phyloP scores from a whole-genome alignment of 1,140 invertebrate genomes.

The Trissolcus basalis region DNA sequence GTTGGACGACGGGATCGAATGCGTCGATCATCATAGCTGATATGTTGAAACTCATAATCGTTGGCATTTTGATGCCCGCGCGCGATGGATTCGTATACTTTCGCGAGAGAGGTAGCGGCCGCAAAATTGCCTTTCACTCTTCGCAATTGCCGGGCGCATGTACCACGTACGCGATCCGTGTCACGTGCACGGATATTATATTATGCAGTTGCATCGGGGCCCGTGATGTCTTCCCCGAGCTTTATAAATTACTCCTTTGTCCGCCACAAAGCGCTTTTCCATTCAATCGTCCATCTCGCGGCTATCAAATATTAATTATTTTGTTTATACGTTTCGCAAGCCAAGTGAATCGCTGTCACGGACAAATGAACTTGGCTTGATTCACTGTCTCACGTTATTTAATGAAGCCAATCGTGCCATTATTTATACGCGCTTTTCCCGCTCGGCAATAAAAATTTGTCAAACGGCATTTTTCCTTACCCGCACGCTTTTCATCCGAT shows the following conservation, averaged over 20 bases:
- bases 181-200: conserved; percentile 27
- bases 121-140: conserved; percentile 55
- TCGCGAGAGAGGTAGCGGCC: conserved; percentile 34
- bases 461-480: neutral
- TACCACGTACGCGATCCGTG: conserved; percentile 26
- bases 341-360: conserved; percentile 34
- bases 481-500: no score
- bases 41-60: conserved; percentile 57
- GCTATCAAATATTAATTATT: conserved; percentile 53
- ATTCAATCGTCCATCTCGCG: conserved; percentile 34
- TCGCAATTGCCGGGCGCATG: conserved; percentile 29
- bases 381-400: conserved; percentile 7
- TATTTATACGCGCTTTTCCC: conserved; percentile 7
- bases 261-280: conserved; percentile 6
- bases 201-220: conserved; percentile 10
- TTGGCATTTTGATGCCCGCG: conserved; percentile 44
- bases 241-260: conserved; percentile 51
- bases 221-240: conserved; percentile 32
- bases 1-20: conserved; percentile 34
- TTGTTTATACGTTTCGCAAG: conserved; percentile 43
- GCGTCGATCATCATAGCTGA: conserved; percentile 27
- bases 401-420: conserved; percentile 6
- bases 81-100: conserved; percentile 25
- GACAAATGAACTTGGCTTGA: conserved; percentile 17
- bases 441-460: neutral